Conservation (phyloP, 92 coral and sea anemone genomes). For the Palythoa heliodiscus region DNA sequence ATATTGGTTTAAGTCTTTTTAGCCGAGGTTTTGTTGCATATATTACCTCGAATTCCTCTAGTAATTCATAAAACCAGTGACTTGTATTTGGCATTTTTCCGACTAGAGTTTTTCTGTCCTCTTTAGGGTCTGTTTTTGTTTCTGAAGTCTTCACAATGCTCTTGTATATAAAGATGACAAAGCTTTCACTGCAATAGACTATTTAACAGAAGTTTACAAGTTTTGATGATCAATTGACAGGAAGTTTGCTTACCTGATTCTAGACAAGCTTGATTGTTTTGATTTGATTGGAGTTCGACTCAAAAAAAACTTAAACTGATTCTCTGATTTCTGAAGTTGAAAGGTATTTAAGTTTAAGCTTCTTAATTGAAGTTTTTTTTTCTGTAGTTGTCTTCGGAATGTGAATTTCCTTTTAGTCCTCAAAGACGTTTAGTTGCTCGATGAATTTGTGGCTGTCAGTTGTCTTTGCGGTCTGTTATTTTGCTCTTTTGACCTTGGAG, state of each 20-base stretch:
- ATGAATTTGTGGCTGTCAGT: conserved; percentile 21
- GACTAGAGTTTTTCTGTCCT: conserved; percentile 51
- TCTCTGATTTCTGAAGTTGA: not conserved
- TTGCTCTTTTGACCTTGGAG: conserved; percentile 13
- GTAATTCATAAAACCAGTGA: conserved; percentile 50
- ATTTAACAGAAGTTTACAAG: no score
- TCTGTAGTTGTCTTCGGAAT: not conserved
- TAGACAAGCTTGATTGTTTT: no score
- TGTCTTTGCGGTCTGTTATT: conserved; percentile 14
- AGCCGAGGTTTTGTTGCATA: conserved; percentile 47
- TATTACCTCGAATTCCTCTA: conserved; percentile 65
- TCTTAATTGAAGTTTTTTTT: not conserved
- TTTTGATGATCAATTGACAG: no score
- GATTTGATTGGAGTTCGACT: no score
- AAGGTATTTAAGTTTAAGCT: not conserved
- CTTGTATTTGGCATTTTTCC: conserved; percentile 54
- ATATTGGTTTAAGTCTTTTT: conserved; percentile 45
- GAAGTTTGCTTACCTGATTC: no score
- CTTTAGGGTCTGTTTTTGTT: conserved; percentile 42
- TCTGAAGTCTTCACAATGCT: not conserved
- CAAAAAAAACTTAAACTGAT: no score
- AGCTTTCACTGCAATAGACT: no score
- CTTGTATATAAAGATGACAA: no score
- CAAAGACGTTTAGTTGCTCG: conserved; percentile 13
- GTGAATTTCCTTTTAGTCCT: conserved; percentile 13